Conservation (phyloP, 2,888 invertebrate genomes). For the Orchesellides sinensis region DNA sequence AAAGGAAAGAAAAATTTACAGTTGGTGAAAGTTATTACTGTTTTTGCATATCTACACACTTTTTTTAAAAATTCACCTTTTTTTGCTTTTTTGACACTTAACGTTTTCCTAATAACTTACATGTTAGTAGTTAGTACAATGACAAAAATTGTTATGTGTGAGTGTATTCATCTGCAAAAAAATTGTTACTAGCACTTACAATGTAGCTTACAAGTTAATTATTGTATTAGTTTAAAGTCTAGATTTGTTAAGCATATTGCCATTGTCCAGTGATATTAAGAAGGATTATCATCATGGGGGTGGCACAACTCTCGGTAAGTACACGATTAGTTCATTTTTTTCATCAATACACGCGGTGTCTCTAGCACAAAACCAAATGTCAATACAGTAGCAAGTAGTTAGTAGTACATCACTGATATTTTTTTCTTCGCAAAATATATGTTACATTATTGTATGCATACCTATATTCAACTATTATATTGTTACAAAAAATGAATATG, state of each 20-base stretch:
- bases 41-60: slow-evolving; percentile 24
- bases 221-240: slow-evolving; percentile 58
- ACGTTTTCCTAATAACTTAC: slow-evolving; percentile 1
- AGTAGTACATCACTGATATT: slow-evolving; percentile 31
- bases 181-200: slow-evolving; percentile 46
- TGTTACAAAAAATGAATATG: slow-evolving; percentile 26
- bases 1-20: no score
- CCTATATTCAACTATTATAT: slow-evolving; percentile 33
- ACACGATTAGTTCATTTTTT: slow-evolving; percentile 32
- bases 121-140: neutral
- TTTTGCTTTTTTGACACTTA: slow-evolving; percentile 22
- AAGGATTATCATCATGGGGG: slow-evolving; percentile 54
- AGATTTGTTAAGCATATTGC: slow-evolving; percentile 59
- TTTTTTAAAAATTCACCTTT: slow-evolving; percentile 23
- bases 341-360: slow-evolving; percentile 15
- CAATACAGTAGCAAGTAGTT: no score
- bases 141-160: neutral
- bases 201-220: slow-evolving; percentile 33
- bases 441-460: slow-evolving; percentile 9
- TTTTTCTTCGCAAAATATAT: slow-evolving; percentile 56
- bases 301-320: slow-evolving; percentile 58
- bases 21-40: slow-evolving; percentile 24
- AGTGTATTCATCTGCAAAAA: slow-evolving; percentile 1
- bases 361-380: slow-evolving; percentile 47
- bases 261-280: slow-evolving; percentile 57